Percentiles rank a stretch among this genome's conserved stretches.
Conservation (phyloP, 1,140 invertebrate genomes). For the Drosophila kurseongensis region DNA sequence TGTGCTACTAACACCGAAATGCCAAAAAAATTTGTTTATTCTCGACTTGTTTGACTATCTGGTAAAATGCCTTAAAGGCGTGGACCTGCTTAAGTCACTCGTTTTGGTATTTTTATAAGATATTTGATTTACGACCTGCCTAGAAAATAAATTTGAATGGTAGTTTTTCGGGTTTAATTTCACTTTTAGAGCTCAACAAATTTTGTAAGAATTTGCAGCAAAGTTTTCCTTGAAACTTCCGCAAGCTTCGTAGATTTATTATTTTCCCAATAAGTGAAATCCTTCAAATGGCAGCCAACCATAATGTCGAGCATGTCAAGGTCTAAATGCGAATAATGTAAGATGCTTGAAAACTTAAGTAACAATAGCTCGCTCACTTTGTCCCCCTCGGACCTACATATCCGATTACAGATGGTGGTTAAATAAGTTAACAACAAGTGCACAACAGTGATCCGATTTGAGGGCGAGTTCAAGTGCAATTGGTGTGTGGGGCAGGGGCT, state of each 20-base stretch:
- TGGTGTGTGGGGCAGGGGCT: conserved; percentile 30
- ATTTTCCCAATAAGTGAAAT: conserved; percentile 26
- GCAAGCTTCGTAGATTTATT: background rate
- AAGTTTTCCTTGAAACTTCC: conserved; percentile 7
- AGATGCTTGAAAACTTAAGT: conserved; percentile 47
- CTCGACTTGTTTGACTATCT: conserved; percentile 22
- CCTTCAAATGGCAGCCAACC: conserved; percentile 22
- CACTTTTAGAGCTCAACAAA: background rate
- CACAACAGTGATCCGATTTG: conserved; percentile 44
- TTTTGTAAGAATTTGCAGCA: background rate
- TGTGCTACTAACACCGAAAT: conserved; percentile 33
- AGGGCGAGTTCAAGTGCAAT: conserved; percentile 67
- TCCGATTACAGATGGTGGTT: conserved; percentile 34
- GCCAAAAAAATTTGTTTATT: conserved; percentile 17
- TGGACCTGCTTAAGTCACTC: background rate
- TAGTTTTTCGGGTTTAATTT: background rate
- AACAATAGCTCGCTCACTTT: conserved; percentile 14
- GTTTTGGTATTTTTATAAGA: background rate
- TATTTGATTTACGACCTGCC: conserved; percentile 2
- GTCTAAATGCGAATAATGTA: conserved; percentile 71
- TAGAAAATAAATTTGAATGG: background rate
- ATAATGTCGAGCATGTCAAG: conserved; percentile 60
- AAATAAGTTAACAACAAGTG: conserved; percentile 72
- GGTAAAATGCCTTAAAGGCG: background rate
- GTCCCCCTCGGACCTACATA: background rate